phyloP scores from a whole-genome alignment of 2,888 invertebrate genomes.

The Branchipolynoe longqiensis region DNA sequence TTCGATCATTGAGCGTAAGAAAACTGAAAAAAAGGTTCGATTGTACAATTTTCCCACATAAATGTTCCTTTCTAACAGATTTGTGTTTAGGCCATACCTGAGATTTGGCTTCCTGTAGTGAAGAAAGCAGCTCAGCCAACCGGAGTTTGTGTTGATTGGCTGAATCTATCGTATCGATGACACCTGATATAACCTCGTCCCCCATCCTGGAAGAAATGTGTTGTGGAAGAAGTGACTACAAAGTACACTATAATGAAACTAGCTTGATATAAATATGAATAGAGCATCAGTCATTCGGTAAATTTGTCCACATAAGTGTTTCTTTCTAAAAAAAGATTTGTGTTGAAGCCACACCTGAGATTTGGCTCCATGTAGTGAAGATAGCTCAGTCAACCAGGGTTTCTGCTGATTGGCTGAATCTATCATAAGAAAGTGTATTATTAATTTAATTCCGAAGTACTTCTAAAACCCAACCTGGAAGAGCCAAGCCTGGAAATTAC shows the following conservation, averaged over 20 bases:
- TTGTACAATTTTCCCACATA: background rate
- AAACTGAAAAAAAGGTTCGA: background rate
- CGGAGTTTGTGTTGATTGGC: conserved; percentile 74
- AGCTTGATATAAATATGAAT: too few relatives aligned
- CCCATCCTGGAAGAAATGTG: conserved; percentile 66
- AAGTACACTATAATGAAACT: background rate
- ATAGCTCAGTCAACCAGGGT: too few relatives aligned
- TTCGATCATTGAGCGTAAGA: background rate
- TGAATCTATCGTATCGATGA: conserved; percentile 77
- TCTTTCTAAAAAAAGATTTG: too few relatives aligned
- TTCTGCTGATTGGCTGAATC: too few relatives aligned
- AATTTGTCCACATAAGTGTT: too few relatives aligned
- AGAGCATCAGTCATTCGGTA: too few relatives aligned
- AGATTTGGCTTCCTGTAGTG: conserved; percentile 72
- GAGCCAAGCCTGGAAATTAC: too few relatives aligned
- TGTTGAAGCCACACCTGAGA: too few relatives aligned
- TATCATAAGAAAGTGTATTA: too few relatives aligned
- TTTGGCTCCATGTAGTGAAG: too few relatives aligned
- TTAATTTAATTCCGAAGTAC: too few relatives aligned
- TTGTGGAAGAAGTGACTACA: background rate
- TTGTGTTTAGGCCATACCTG: conserved; percentile 71
- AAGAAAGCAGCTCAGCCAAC: conserved; percentile 73
- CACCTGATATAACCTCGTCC: conserved; percentile 74
- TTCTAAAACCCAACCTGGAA: too few relatives aligned
- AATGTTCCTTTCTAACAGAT: background rate